Percentiles rank a stretch among this genome's conserved stretches.
These are phyloP conservation scores for Pteromalus puparum DNA, from an alignment of 1,140 invertebrate genomes.

Conservation along the genomic window DNA sequence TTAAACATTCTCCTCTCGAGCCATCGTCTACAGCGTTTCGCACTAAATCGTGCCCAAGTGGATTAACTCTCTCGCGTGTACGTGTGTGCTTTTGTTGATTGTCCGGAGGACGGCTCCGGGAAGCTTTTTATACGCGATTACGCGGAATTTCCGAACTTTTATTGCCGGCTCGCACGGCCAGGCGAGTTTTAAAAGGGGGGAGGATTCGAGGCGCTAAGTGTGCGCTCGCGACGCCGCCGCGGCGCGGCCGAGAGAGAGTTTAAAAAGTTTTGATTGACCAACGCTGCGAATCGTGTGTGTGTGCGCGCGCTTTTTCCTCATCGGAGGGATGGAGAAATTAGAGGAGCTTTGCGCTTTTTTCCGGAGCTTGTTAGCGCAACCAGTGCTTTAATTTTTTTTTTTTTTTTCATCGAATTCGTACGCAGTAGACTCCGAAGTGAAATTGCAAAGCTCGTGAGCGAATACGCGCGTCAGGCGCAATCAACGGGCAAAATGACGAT, in stretches of 20 bases:
- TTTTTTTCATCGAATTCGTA: no score
- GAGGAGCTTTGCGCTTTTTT: neutral
- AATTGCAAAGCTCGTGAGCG: no score
- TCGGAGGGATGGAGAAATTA: neutral
- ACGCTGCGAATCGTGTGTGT: neutral
- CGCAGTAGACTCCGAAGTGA: no score
- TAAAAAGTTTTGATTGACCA: constrained; percentile 13
- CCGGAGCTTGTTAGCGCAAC: no score
- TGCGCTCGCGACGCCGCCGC: neutral
- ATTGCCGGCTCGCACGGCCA: neutral
- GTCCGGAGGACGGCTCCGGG: neutral
- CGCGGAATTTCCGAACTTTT: constrained; percentile 32
- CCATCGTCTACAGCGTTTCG: constrained; percentile 33
- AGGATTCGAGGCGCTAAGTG: neutral
- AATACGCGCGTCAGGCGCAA: no score
- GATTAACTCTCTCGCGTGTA: constrained; percentile 32
- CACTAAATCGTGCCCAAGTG: constrained; percentile 41
- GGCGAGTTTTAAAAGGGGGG: neutral
- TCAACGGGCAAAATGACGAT: no score
- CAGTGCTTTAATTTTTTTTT: no score
- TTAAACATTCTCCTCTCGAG: constrained; percentile 29
- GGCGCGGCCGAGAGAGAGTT: neutral
- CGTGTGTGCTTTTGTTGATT: constrained; percentile 36
- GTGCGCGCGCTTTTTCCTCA: neutral
- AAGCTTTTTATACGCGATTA: constrained; percentile 17